phyloP scores from a whole-genome alignment of 2,797 vertebrate species.

The Liparis tanakae region DNA sequence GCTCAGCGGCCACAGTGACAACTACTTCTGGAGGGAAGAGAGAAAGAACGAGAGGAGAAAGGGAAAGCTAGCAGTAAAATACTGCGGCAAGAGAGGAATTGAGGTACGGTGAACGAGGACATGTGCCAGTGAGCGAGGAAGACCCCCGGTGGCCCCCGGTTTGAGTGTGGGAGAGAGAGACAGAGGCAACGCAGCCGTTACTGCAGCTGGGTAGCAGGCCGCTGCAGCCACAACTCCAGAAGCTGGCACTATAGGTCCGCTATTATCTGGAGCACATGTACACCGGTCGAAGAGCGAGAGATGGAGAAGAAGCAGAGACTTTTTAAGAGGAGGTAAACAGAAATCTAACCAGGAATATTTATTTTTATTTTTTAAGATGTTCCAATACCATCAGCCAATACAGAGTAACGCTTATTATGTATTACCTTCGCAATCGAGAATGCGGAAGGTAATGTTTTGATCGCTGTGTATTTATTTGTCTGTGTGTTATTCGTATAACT shows the following conservation, averaged over 20 bases:
- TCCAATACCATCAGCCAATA: background rate
- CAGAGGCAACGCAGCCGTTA: no score
- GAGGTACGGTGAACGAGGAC: conserved; percentile 48
- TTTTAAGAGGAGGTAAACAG: conserved; percentile 34
- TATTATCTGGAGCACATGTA: conserved; percentile 79
- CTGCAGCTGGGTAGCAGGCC: conserved; percentile 81
- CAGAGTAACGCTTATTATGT: background rate
- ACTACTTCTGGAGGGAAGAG: conserved; percentile 14
- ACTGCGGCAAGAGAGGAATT: conserved; percentile 17
- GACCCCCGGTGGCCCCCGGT: conserved; percentile 4
- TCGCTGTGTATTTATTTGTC: no score
- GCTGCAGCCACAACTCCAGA: conserved; percentile 71
- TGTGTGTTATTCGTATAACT: no score
- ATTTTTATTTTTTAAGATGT: background rate
- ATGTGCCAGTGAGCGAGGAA: conserved; percentile 33
- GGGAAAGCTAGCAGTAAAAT: conserved; percentile 33
- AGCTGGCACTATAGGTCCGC: conserved; percentile 65
- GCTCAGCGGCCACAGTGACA: conserved; percentile 47
- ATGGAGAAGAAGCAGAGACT: conserved; percentile 35
- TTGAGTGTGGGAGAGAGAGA: conserved; percentile 9
- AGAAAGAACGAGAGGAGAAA: conserved; percentile 7
- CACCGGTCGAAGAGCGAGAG: conserved; percentile 34
- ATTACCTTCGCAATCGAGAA: no score
- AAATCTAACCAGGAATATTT: conserved; percentile 20
- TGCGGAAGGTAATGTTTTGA: no score